phyloP scores from a whole-genome alignment of 1,140 invertebrate species.

The Coptotermes formosanus region DNA sequence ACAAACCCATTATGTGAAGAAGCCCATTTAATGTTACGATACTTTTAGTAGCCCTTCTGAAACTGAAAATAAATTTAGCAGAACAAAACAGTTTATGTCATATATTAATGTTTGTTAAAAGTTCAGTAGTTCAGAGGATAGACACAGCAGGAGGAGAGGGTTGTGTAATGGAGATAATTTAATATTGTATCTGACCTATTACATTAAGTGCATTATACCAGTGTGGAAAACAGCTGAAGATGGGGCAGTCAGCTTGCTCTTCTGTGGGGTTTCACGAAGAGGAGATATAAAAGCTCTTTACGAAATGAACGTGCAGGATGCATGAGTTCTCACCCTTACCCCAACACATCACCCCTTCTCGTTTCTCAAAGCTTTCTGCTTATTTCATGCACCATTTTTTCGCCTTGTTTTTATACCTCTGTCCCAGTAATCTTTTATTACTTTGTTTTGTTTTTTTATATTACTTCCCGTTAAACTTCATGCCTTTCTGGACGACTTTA shows the following conservation, averaged over 20 bases:
- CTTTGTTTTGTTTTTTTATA: neutral
- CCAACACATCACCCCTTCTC: neutral
- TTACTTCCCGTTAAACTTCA: neutral
- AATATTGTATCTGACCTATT: constrained; percentile 13
- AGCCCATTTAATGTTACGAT: neutral
- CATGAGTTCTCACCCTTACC: neutral
- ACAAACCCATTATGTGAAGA: neutral
- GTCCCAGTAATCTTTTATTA: neutral
- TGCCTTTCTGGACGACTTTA: neutral
- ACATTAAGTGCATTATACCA: neutral
- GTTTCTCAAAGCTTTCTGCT: neutral
- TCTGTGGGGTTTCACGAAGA: neutral
- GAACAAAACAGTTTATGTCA: neutral
- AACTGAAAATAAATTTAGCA: constrained; percentile 1
- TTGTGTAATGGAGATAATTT: neutral
- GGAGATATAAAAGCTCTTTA: neutral
- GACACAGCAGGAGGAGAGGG: neutral
- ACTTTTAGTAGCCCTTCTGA: neutral
- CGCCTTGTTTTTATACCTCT: too few relatives aligned
- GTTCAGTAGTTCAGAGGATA: neutral
- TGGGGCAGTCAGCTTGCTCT: neutral
- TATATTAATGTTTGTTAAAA: constrained; percentile 20
- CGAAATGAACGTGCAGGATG: neutral
- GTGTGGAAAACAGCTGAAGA: neutral
- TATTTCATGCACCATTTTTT: neutral